Base-by-base conservation (phyloP, 2,113 vertebrate species). In the Leucoraja erinaceus region DNA sequence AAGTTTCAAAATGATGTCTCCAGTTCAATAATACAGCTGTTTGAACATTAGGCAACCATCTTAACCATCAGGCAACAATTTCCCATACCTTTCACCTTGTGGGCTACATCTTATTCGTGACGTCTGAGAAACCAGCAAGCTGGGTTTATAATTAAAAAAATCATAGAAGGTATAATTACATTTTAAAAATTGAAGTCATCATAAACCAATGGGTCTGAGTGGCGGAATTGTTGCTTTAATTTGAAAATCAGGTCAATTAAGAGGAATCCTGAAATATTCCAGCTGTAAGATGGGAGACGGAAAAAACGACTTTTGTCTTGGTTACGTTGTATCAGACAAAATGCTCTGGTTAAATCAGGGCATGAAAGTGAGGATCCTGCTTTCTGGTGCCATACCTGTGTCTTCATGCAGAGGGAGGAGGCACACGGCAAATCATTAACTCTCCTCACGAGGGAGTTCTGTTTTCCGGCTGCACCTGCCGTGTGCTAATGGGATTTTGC, bases 401-500 rank as follows among this genome's bases (percentile, higher is more conserved):
- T 66, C 28, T 88, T 66, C 83, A 88, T 88, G n/a, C n/a, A 61
- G 9, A 12, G 12, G 18, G 47, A 61, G 5, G 12, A 33, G 28
- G 59, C 11, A 66, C 12, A 63, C 4, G 31, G 5, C 11, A 66
- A n/a, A 88, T 88, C 59, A 33, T 33, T 33, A 88, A 31, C 59
- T 63, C 59, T 86, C 28, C 83, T 14, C 83, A 88, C 59, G 31
- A 63, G 83, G 83, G 83, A 88, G 6, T 14, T 31, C 59, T 63
- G 83, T n/a, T 61, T 86, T 61, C 59, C 28, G 59, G 11, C 56
- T 63, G 59, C 83, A 63, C 59, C 83, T 88, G 83, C 59, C 83
- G 14, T 28, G 14, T 88, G 83, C n/a, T 88, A 88, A 88, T 66
- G 83, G 59, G 59, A 88, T 66, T 63, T 88, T 88, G 56, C 22